Percentiles rank a stretch among this genome's conserved stretches.
These are phyloP conservation scores for Isotomurus palustris DNA, from an alignment of 2,888 invertebrate genomes.

Conservation along the genomic window DNA sequence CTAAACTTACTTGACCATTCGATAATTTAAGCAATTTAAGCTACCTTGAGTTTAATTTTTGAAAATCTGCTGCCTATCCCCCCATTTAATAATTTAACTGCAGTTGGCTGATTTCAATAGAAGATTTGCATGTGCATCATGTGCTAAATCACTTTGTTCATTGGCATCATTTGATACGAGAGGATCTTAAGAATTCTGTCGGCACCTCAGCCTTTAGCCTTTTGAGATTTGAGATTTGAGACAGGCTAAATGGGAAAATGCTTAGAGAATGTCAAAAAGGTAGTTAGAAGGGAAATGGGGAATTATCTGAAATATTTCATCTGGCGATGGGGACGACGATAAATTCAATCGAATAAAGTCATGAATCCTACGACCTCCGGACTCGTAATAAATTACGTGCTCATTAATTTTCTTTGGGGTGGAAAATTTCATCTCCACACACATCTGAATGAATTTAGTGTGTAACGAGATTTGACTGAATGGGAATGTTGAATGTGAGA, in stretches of 20 bases:
- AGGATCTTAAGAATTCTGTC: too few relatives aligned
- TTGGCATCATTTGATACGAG: too few relatives aligned
- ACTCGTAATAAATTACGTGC: background rate
- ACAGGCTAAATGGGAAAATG: background rate
- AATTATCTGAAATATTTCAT: too few relatives aligned
- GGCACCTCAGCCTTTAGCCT: too few relatives aligned
- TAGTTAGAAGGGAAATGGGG: background rate
- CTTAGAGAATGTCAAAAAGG: conserved; percentile 1
- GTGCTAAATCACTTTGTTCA: too few relatives aligned
- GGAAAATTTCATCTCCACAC: background rate
- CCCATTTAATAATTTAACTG: background rate
- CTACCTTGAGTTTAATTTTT: background rate
- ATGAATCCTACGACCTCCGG: conserved; percentile 9
- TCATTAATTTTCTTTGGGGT: background rate
- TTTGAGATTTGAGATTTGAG: too few relatives aligned
- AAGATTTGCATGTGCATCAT: too few relatives aligned
- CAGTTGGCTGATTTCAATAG: background rate
- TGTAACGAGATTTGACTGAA: background rate
- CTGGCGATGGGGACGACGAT: too few relatives aligned
- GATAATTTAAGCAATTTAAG: too few relatives aligned
- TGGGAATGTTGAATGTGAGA: background rate
- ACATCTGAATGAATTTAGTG: background rate
- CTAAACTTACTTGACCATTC: too few relatives aligned
- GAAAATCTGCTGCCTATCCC: background rate
- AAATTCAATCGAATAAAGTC: conserved; percentile 1